Conservation (phyloP, 2,888 invertebrate genomes). For the Conchocele bisecta region DNA sequence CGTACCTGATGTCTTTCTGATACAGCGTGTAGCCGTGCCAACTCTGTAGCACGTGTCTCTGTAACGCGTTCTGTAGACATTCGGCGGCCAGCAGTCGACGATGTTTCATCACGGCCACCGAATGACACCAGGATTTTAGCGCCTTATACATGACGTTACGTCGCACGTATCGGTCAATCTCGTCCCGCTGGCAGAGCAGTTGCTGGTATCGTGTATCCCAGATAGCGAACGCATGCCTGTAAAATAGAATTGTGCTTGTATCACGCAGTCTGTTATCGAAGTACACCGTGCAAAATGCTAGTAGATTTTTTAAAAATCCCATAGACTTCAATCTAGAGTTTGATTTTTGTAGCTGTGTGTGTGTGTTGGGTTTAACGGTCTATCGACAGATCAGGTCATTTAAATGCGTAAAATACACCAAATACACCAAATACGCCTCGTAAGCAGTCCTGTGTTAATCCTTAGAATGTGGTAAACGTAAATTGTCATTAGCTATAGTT, state of each 20-base stretch:
- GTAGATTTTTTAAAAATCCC: too few relatives aligned
- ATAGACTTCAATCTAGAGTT: too few relatives aligned
- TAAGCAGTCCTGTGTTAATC: too few relatives aligned
- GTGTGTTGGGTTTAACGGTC: too few relatives aligned
- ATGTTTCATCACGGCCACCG: constrained; percentile 60
- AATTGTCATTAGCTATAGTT: too few relatives aligned
- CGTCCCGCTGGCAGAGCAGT: constrained; percentile 56
- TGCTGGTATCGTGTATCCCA: constrained; percentile 63
- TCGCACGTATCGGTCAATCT: constrained; percentile 56
- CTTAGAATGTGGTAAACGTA: too few relatives aligned
- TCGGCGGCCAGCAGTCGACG: constrained; percentile 63
- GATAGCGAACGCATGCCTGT: constrained; percentile 62
- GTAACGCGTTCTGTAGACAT: constrained; percentile 66
- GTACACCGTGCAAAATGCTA: too few relatives aligned
- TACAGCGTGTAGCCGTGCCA: constrained; percentile 66
- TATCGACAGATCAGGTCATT: too few relatives aligned
- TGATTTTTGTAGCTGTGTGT: too few relatives aligned
- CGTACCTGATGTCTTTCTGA: constrained; percentile 66
- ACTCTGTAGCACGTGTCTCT: constrained; percentile 57
- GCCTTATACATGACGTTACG: constrained; percentile 58
- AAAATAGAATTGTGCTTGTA: constrained; percentile 1
- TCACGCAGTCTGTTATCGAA: not conserved
- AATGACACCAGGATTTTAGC: constrained; percentile 64
- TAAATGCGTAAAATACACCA: too few relatives aligned
- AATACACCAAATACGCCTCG: not conserved